Evolutionary conservation across 2,113 vertebrate genomes (phyloP).

Genomic region (Cyprichromis sp.): DNA sequence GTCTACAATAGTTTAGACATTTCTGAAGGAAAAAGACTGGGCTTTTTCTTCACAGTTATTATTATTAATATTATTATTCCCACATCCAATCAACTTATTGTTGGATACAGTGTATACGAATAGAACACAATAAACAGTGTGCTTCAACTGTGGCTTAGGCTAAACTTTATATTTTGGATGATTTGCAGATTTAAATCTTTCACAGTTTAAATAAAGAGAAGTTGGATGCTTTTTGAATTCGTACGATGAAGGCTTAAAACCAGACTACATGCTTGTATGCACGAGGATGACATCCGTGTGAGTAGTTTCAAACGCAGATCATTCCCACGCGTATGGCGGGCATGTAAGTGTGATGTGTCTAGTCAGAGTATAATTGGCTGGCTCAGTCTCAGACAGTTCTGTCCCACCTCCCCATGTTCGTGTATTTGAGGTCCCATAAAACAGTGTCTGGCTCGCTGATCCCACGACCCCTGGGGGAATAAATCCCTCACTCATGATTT

Average conservation of each 20-base stretch:
- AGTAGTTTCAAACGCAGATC: not conserved
- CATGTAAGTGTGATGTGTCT: constrained; percentile 47
- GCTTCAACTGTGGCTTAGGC: not conserved
- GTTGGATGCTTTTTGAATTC: not conserved
- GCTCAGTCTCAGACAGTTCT: constrained; percentile 49
- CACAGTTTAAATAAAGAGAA: not conserved
- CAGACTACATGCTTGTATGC: not conserved
- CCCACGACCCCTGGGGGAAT: constrained; percentile 47
- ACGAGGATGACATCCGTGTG: not conserved
- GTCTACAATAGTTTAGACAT: not conserved
- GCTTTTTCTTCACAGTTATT: not conserved
- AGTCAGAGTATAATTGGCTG: constrained; percentile 60
- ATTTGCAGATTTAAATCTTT: not conserved
- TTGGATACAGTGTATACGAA: not conserved
- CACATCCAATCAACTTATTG: not conserved
- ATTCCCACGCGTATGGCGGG: constrained; percentile 19
- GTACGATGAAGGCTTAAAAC: not conserved
- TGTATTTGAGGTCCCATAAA: constrained; percentile 48
- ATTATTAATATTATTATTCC: not conserved
- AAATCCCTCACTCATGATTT: constrained; percentile 37
- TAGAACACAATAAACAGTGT: not conserved
- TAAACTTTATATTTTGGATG: not conserved
- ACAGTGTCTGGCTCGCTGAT: constrained; percentile 58
- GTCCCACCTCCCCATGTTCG: constrained; percentile 47
- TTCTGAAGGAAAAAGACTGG: not conserved